These are phyloP conservation scores for Aphelocoma californica DNA, from an alignment of 2,797 vertebrate genomes.

Conservation along the genomic window DNA sequence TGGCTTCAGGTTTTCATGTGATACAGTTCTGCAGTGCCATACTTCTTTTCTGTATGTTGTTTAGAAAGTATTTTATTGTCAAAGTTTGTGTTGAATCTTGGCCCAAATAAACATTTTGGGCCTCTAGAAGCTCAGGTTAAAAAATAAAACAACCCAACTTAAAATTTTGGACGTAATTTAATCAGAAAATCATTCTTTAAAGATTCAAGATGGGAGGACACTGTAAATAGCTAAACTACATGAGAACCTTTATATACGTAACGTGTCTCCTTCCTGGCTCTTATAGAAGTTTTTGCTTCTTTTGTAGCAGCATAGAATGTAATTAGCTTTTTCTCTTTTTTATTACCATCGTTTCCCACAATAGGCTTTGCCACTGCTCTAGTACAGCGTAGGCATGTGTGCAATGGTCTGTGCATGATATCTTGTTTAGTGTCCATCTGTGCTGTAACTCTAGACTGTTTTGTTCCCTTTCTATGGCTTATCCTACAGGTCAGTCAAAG, in stretches of 20 bases:
- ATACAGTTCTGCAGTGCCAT: neutral
- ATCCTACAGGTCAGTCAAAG: neutral
- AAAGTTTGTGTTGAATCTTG: neutral
- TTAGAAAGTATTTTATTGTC: neutral
- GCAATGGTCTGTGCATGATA: neutral
- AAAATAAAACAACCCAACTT: neutral
- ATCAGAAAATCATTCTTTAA: neutral
- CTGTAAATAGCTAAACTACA: neutral
- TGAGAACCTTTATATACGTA: neutral
- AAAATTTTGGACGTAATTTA: neutral
- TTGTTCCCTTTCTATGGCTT: neutral
- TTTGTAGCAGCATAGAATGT: neutral
- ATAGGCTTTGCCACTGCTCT: neutral
- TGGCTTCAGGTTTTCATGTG: slow-evolving; percentile 27
- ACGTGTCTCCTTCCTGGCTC: neutral
- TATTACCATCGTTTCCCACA: neutral
- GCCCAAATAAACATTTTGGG: neutral
- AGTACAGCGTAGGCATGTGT: neutral
- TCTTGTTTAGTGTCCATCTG: neutral
- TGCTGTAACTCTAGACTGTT: neutral
- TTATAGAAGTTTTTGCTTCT: neutral
- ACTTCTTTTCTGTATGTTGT: neutral
- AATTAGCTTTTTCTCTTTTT: neutral
- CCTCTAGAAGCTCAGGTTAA: neutral
- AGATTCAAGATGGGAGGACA: neutral